phyloP scores from a whole-genome alignment of 2,113 vertebrate species.

The Vulpes ferrilata region DNA sequence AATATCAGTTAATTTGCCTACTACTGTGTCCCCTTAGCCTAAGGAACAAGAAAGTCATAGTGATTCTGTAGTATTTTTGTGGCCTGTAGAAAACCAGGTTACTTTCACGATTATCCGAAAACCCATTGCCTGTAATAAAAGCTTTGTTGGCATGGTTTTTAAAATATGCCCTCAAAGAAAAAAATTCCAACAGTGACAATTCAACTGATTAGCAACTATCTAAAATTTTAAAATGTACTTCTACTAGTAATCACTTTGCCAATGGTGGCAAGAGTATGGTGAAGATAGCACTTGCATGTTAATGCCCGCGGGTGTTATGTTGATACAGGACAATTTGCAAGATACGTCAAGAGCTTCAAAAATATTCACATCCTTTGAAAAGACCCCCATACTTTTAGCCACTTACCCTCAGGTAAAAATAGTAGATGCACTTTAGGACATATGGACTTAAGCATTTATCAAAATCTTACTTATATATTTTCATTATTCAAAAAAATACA shows the following conservation, averaged over 20 bases:
- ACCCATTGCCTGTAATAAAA: neutral
- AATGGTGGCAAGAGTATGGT: neutral
- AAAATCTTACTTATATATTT: neutral
- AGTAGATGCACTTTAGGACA: neutral
- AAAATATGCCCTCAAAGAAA: conserved; percentile 30
- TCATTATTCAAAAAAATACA: neutral
- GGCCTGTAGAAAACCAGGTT: neutral
- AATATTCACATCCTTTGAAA: conserved; percentile 28
- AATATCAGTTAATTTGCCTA: neutral
- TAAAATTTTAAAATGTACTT: conserved; percentile 34
- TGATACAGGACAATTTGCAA: neutral
- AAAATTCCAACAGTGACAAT: conserved; percentile 20
- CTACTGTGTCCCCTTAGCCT: neutral
- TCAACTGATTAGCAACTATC: conserved; percentile 2
- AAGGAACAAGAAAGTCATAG: neutral
- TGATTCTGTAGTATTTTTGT: conserved; percentile 9
- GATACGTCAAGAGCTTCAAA: conserved; percentile 18
- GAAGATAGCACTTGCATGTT: neutral
- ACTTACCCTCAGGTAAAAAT: neutral
- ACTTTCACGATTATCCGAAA: conserved; percentile 21
- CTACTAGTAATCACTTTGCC: neutral
- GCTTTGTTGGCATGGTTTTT: neutral
- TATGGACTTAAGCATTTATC: neutral
- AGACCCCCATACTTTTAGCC: neutral
- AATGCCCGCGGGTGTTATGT: neutral